A percentile compares a stretch with the other conserved stretches of the same genome.
Conservation (phyloP, 2,888 invertebrate species). For the Encarsia formosa region DNA sequence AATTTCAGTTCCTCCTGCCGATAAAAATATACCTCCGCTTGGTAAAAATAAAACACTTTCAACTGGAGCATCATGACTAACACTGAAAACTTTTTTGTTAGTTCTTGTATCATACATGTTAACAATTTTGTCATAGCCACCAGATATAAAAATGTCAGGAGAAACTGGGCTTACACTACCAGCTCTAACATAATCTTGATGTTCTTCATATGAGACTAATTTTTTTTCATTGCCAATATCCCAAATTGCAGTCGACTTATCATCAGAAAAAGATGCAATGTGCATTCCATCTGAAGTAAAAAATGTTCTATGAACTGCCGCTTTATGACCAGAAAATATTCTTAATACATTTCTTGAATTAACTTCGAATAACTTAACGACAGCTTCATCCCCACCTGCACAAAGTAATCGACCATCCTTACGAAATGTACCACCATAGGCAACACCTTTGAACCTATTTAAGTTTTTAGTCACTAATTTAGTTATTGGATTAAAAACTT, state of each 20-base stretch:
- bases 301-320: slow-evolving; percentile 74
- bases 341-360: slow-evolving; percentile 76
- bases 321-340: slow-evolving; percentile 80
- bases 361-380: slow-evolving; percentile 84
- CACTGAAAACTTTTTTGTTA: slow-evolving; percentile 63
- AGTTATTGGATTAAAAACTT: slow-evolving; percentile 82
- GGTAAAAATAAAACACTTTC: slow-evolving; percentile 86
- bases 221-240: slow-evolving; percentile 82
- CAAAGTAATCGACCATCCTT: slow-evolving; percentile 78
- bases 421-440: slow-evolving; percentile 81
- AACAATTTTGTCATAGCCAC: slow-evolving; percentile 84
- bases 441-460: slow-evolving; percentile 76
- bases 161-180: slow-evolving; percentile 76
- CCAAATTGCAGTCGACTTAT: slow-evolving; percentile 83
- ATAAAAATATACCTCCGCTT: slow-evolving; percentile 83
- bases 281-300: slow-evolving; percentile 76
- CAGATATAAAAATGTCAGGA: slow-evolving; percentile 73
- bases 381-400: slow-evolving; percentile 86
- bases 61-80: slow-evolving; percentile 86
- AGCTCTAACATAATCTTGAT: slow-evolving; percentile 79
- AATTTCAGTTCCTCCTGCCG: slow-evolving; percentile 86
- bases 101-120: slow-evolving; percentile 84
- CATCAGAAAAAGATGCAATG: slow-evolving; percentile 86
- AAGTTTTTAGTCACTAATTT: slow-evolving; percentile 78
- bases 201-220: slow-evolving; percentile 62